phyloP scores from a whole-genome alignment of 2,113 vertebrate genomes.

The Petromus typicus region DNA sequence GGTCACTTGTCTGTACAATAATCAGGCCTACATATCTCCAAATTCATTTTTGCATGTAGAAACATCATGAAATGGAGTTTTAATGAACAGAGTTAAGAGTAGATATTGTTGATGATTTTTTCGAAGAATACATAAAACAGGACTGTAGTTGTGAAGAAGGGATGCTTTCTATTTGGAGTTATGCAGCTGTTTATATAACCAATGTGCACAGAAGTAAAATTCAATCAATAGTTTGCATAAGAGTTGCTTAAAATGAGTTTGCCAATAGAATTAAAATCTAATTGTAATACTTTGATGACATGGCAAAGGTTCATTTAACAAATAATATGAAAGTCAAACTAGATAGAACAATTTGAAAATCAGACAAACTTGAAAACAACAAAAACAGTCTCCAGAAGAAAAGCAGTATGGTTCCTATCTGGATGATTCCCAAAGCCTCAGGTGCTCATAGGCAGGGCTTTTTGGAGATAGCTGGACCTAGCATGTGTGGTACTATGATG shows the following conservation, averaged over 20 bases:
- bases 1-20: neutral
- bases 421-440: neutral
- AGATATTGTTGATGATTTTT: neutral
- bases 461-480: neutral
- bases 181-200: neutral
- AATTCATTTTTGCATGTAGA: neutral
- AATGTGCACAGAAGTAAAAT: neutral
- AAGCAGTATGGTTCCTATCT: neutral
- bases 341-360: neutral
- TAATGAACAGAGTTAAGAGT: constrained; percentile 1
- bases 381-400: neutral
- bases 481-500: neutral
- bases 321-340: neutral
- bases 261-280: neutral
- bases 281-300: neutral
- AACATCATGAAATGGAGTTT: neutral
- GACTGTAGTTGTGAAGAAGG: neutral
- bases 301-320: neutral
- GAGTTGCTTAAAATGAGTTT: neutral
- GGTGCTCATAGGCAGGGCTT: neutral
- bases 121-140: neutral
- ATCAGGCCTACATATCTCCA: neutral
- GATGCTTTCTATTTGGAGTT: neutral
- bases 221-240: neutral
- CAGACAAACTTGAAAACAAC: neutral